Percentiles rank a stretch among this genome's conserved stretches.
Evolutionary conservation across 35 echinoderm and acorn worm species (phyloP).

Genomic region (Apostichopus parvimensis): DNA sequence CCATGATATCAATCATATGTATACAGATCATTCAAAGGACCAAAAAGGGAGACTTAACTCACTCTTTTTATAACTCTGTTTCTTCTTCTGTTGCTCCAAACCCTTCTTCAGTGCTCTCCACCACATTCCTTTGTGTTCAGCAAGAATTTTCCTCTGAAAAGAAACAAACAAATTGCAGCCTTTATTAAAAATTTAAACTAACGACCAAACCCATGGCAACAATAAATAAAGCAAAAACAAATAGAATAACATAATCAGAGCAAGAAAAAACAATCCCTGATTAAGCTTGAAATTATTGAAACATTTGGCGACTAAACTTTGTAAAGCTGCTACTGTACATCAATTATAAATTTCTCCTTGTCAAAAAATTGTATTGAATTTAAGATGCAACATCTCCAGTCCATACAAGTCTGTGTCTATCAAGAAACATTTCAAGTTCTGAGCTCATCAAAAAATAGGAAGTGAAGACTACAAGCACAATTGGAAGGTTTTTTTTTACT

Average conservation of each 20-base stretch:
- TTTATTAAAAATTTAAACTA: neutral
- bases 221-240: neutral
- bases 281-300: too few species aligned
- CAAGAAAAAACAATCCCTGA: neutral
- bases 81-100: constrained; percentile 55
- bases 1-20: neutral
- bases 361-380: too few species aligned
- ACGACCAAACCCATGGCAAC: neutral
- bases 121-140: constrained; percentile 70
- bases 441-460: too few species aligned
- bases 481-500: too few species aligned
- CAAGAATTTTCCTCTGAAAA: constrained; percentile 65
- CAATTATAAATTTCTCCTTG: too few species aligned
- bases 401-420: too few species aligned
- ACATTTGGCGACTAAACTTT: too few species aligned
- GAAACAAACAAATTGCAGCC: neutral
- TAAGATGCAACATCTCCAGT: too few species aligned
- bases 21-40: neutral
- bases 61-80: constrained; percentile 58
- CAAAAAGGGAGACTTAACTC: neutral
- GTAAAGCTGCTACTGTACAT: too few species aligned
- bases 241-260: neutral
- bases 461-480: too few species aligned
- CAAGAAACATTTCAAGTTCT: too few species aligned
- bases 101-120: constrained; percentile 50